These are phyloP conservation scores for Coelinius sp. DNA, from an alignment of 2,888 invertebrate species.

Conservation along the genomic window DNA sequence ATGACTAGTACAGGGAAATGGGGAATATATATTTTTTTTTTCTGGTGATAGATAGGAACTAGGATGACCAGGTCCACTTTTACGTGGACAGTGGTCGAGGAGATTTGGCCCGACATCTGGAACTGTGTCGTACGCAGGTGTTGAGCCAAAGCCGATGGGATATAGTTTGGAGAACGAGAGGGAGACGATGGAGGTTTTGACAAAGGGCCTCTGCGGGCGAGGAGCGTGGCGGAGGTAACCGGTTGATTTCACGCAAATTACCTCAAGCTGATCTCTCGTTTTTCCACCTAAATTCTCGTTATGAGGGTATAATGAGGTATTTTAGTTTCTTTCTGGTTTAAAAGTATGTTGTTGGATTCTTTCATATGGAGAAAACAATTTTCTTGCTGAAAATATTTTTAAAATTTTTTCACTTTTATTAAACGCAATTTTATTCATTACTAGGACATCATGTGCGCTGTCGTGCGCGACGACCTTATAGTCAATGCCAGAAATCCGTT, in stretches of 20 bases:
- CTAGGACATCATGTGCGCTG: too few species aligned
- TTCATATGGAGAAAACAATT: slow-evolving; percentile 12
- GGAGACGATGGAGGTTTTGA: slow-evolving; percentile 35
- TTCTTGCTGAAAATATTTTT: too few species aligned
- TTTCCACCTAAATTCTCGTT: slow-evolving; percentile 3
- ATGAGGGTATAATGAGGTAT: neutral
- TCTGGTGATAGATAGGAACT: neutral
- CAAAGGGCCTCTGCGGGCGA: slow-evolving; percentile 59
- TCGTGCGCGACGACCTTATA: too few species aligned
- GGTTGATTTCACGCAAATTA: slow-evolving; percentile 64
- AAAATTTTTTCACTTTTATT: too few species aligned
- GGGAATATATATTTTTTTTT: neutral
- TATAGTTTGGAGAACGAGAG: neutral
- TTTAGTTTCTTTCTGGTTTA: neutral
- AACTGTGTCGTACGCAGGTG: slow-evolving; percentile 13
- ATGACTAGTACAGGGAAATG: neutral
- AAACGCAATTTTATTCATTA: too few species aligned
- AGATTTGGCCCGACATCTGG: slow-evolving; percentile 17
- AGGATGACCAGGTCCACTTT: neutral
- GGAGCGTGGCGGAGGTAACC: slow-evolving; percentile 55
- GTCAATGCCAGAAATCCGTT: too few species aligned
- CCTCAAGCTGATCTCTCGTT: slow-evolving; percentile 50
- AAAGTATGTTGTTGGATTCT: neutral
- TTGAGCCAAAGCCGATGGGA: slow-evolving; percentile 23
- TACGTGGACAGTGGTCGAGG: neutral